A percentile compares a stretch with the other conserved stretches of the same genome.
phyloP scores from a whole-genome alignment of 1,140 invertebrate genomes.

The Zaprionus taronus region DNA sequence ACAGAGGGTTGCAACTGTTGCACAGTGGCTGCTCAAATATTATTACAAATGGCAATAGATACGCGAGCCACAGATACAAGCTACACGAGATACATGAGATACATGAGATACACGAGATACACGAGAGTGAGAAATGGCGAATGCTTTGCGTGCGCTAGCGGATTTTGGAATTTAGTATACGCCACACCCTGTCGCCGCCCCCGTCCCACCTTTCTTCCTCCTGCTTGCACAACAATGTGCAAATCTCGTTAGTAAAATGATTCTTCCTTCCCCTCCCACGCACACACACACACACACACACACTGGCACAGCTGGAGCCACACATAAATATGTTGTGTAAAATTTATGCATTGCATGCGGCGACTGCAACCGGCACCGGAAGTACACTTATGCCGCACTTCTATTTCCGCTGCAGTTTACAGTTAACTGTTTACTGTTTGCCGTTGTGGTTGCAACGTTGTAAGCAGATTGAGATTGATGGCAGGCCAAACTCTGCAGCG shows the following conservation, averaged over 20 bases:
- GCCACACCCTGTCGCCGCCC: background rate
- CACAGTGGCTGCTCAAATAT: conserved; percentile 52
- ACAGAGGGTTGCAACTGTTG: conserved; percentile 47
- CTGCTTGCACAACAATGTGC: conserved; percentile 46
- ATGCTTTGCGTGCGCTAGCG: conserved; percentile 41
- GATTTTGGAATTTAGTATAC: conserved; percentile 38
- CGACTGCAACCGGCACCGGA: conserved; percentile 58
- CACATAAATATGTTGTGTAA: conserved; percentile 38
- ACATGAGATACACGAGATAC: conserved; percentile 4
- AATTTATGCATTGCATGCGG: conserved; percentile 50
- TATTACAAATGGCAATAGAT: conserved; percentile 61
- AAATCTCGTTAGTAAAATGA: conserved; percentile 71
- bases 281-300: too few species aligned
- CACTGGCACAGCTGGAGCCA: conserved; percentile 22
- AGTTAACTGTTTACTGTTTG: conserved; percentile 46
- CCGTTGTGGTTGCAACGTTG: conserved; percentile 15
- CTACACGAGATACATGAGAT: background rate
- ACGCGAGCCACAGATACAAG: conserved; percentile 31
- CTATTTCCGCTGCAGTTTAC: conserved; percentile 72
- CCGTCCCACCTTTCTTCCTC: background rate
- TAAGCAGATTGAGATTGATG: conserved; percentile 70
- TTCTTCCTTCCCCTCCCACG: background rate
- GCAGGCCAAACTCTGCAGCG: background rate
- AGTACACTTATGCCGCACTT: conserved; percentile 80
- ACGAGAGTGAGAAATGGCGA: conserved; percentile 65